These are phyloP conservation scores for Piprites chloris DNA, from an alignment of 2,113 vertebrate species.

Conservation along the genomic window DNA sequence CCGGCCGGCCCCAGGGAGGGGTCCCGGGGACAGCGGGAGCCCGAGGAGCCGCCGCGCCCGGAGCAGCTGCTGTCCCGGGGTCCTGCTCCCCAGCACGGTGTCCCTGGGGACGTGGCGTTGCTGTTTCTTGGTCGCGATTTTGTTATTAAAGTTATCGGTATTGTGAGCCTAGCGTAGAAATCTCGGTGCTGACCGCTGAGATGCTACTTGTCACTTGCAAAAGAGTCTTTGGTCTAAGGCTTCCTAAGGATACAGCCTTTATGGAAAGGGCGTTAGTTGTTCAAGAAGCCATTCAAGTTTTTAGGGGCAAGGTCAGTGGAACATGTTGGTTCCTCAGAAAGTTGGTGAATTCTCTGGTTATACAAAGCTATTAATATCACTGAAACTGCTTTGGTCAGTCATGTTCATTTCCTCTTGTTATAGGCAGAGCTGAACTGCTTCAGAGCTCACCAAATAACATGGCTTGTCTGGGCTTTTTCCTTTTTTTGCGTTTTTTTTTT, in stretches of 20 bases:
- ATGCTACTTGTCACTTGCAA: not conserved
- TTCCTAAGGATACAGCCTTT: not conserved
- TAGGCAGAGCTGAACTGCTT: not conserved
- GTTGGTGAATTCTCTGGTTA: not conserved
- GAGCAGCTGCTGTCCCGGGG: not conserved
- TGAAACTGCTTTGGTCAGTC: not conserved
- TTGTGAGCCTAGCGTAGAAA: fast-evolving
- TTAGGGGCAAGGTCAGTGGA: not conserved
- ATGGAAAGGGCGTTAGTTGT: not conserved
- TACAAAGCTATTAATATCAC: not conserved
- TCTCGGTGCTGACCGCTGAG: not conserved
- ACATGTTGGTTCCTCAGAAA: not conserved
- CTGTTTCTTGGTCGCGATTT: not conserved
- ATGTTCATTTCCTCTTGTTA: not conserved
- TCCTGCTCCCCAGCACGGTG: not conserved
- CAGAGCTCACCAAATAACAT: not conserved
- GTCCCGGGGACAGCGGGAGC: not conserved
- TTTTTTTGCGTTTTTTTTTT: fast-evolving
- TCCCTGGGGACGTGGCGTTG: not conserved
- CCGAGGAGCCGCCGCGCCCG: not conserved
- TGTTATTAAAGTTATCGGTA: fast-evolving
- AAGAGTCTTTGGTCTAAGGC: not conserved
- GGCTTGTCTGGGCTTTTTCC: fast-evolving
- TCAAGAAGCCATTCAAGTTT: fast-evolving
- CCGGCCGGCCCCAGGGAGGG: not conserved